phyloP scores from a whole-genome alignment of 2,113 vertebrate species.

The Heteronetta atricapilla region DNA sequence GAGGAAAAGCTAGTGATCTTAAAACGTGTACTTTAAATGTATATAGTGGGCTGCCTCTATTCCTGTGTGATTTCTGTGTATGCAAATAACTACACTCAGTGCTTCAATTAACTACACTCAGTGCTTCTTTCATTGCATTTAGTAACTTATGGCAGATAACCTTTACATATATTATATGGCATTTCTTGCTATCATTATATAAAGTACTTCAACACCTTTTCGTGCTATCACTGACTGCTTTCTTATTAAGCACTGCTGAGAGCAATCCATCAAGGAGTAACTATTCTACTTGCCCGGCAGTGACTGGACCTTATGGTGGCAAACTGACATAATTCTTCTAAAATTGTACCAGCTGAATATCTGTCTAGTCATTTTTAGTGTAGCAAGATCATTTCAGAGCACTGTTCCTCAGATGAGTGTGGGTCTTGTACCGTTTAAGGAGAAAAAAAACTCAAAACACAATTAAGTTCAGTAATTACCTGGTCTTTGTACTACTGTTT shows the following conservation, averaged over 20 bases:
- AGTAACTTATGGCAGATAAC: neutral
- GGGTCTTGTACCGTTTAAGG: neutral
- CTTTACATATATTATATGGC: neutral
- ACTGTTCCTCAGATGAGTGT: neutral
- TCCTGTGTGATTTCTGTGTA: neutral
- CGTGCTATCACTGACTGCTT: neutral
- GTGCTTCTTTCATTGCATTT: neutral
- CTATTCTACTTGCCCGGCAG: neutral
- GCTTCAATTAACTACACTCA: neutral
- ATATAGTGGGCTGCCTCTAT: neutral
- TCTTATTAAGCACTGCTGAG: constrained; percentile 16
- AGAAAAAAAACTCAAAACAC: neutral
- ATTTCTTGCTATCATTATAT: neutral
- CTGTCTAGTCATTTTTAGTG: neutral
- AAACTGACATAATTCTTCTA: constrained; percentile 2
- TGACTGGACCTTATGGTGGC: neutral
- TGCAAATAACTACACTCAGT: neutral
- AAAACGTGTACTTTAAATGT: neutral
- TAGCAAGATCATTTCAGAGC: neutral
- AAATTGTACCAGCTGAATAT: constrained; percentile 14
- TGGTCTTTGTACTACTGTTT: neutral
- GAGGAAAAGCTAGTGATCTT: neutral
- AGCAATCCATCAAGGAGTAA: neutral
- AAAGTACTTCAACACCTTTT: neutral
- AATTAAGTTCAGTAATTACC: neutral